Percentiles rank a stretch among this genome's conserved stretches.
Evolutionary conservation across 2,113 vertebrate genomes (phyloP).

Genomic region (Bubo bubo): DNA sequence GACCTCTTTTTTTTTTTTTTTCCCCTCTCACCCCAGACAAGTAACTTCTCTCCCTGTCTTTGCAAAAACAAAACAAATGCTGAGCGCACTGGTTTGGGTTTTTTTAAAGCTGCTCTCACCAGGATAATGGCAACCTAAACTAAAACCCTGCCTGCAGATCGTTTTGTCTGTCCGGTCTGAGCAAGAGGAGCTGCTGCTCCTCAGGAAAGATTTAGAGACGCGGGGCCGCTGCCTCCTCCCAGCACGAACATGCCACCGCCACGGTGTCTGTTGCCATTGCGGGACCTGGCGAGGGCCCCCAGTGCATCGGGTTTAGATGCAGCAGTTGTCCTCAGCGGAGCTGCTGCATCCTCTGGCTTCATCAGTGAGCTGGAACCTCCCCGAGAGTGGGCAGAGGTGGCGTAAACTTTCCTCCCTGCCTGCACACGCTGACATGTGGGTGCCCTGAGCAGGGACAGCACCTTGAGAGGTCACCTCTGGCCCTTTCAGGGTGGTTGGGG

Average conservation of each 20-base stretch:
- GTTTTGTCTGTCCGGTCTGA: not conserved
- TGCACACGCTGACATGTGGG: fast-evolving
- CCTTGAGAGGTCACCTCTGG: too few species aligned
- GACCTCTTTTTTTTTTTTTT: not conserved
- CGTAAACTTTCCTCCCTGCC: not conserved
- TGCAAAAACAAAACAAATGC: not conserved
- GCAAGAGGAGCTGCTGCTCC: not conserved
- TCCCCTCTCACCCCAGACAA: not conserved
- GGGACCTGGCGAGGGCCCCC: not conserved
- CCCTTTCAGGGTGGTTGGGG: fast-evolving
- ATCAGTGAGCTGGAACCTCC: not conserved
- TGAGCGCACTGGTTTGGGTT: not conserved
- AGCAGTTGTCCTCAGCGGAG: fast-evolving
- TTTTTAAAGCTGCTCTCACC: not conserved
- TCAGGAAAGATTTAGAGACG: not conserved
- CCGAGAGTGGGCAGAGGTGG: not conserved
- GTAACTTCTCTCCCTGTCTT: not conserved
- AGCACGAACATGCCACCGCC: fast-evolving
- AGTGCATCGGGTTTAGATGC: not conserved
- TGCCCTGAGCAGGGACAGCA: not conserved
- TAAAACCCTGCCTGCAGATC: not conserved
- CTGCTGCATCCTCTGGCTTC: not conserved
- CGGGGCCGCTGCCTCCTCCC: not conserved
- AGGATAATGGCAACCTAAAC: not conserved
- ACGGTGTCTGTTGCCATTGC: fast-evolving